Base-by-base conservation (phyloP, 2,113 vertebrate species). In the Sinocyclocheilus anophthalmus region DNA sequence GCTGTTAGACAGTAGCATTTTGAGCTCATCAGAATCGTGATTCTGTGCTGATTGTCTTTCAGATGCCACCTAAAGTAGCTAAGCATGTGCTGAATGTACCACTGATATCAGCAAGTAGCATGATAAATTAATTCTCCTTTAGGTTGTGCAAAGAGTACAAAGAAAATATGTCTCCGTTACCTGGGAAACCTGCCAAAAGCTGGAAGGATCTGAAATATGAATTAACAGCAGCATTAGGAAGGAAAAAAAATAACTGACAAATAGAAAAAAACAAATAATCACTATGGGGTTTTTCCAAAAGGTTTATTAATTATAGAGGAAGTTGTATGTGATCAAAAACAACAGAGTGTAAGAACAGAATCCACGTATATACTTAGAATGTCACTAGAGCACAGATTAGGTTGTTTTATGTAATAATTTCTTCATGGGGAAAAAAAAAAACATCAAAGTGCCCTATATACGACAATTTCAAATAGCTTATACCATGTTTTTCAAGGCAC, bases 101-200 rank as follows among this genome's bases (percentile, higher is more conserved):
- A 72, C 53, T 61, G 30, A 59, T 39, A 3, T 30, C 69, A 42
- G 69, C 69, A 57, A 12, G 50, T 4, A 77, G 45, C 14, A 8
- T 53, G 24, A 55, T 77, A 53, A 53, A n/a, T n/a, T 8, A n/a
- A 55, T 55, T 30, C 7, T 77, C 50, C 18, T 78, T 39, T 78
- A 78, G 50, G 30, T 33, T 59, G 26, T 13, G 2, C 50, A 57
- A 33, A 81, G 84, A 37, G 33, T 1, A 24, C 45, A 70, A 53
- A 86, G 67, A 14, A 83, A 78, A 87, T 13, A 7, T 65, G 85
- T 14, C 18, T 53, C 85, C 72, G 88, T 91, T 91, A 91, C 79
- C 86, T 18, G 86, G 45, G 24, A 67, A 78, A 81, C 77, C 85
- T 22, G 85, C 33, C 26, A 67, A 78, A 84, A 33, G 18, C 75